Percentiles rank a stretch among this genome's conserved stretches.
These are phyloP conservation scores for Tangara arthus DNA, from an alignment of 2,797 vertebrate genomes.

Conservation along the genomic window DNA sequence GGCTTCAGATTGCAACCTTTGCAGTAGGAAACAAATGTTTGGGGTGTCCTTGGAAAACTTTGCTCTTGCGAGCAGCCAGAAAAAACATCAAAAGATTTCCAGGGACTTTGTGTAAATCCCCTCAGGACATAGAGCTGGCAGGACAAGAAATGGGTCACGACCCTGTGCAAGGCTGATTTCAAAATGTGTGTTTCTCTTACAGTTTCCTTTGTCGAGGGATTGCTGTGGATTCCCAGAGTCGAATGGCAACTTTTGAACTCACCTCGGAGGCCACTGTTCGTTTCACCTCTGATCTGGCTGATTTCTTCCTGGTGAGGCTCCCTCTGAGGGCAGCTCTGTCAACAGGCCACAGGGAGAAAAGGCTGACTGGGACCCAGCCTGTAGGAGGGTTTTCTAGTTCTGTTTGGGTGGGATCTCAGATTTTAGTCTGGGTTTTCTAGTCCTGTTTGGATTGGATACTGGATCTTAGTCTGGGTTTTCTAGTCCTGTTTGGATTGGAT, in stretches of 20 bases:
- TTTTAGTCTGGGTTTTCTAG: not conserved
- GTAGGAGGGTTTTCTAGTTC: not conserved
- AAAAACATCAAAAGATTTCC: slow-evolving; percentile 5
- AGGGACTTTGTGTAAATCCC: not conserved
- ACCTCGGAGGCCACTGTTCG: slow-evolving; percentile 79
- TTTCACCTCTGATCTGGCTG: slow-evolving; percentile 80
- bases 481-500: not conserved
- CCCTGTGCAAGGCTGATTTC: not conserved
- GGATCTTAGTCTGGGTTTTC: not conserved
- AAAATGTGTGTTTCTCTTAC: slow-evolving; percentile 9
- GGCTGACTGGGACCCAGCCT: not conserved
- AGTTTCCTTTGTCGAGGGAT: slow-evolving; percentile 91
- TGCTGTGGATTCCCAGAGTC: slow-evolving; percentile 78
- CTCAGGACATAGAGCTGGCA: not conserved
- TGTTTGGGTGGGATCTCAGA: not conserved
- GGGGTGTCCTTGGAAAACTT: slow-evolving; percentile 37
- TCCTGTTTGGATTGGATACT: not conserved
- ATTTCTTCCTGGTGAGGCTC: slow-evolving; percentile 88
- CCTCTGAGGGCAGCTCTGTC: not conserved
- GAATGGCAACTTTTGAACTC: slow-evolving; percentile 81
- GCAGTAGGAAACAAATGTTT: slow-evolving; percentile 15
- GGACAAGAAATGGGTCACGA: not conserved
- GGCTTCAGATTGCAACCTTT: not conserved
- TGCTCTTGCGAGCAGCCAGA: not conserved
- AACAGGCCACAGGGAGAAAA: not conserved